Evolutionary conservation across 2,113 vertebrate species (phyloP), one percentile per base, ranked within the genome.

Genomic region (Gobius niger): DNA sequence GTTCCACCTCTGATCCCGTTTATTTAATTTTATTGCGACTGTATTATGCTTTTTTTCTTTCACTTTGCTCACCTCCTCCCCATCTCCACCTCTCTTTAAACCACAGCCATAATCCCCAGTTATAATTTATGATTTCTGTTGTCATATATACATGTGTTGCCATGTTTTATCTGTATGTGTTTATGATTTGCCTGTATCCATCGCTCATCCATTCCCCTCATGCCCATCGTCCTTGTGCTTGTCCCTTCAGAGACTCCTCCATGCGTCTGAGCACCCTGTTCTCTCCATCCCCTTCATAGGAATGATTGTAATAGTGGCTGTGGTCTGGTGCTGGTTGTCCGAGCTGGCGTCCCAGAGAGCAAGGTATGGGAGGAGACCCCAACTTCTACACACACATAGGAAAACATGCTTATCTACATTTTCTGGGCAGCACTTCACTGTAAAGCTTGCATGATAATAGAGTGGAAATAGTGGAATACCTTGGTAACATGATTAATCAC

Each of bases 281-380:
- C 90, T 94, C 90, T 94, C 91, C 77, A 91, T 94, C 88, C 93
- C 94, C 93, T 93, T 93, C 75, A 89, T 96, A 95, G 96, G 95
- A 94, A 94, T 96, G 93, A 95, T 96, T 92, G 91, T 96, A 87
- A 94, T 95, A 89, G 90, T 94, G 90, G 95, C 93, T 89, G 92
- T 95, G 90, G 91, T 96, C 92, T 96, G 94, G 94, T 96, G 95
- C 93, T 95, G 96, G 93, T 94, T 92, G 94, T 94, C 94, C 71
- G 95, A 96, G 94, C 93, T 94, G 80, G 92, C 92, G 76, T 94
- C 94, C 88, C 94, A 93, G 92, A 87, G 82, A 87, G 81, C 77
- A 90, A 96, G 96, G 96, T 96, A 96, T 81, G 90, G 84, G 82
- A 85, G 85, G 86, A 81, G 78, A 78, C 76, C 72, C 54, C 54